Conservation (phyloP, 1,140 invertebrate genomes). For the Panagrolaimus sp. region DNA sequence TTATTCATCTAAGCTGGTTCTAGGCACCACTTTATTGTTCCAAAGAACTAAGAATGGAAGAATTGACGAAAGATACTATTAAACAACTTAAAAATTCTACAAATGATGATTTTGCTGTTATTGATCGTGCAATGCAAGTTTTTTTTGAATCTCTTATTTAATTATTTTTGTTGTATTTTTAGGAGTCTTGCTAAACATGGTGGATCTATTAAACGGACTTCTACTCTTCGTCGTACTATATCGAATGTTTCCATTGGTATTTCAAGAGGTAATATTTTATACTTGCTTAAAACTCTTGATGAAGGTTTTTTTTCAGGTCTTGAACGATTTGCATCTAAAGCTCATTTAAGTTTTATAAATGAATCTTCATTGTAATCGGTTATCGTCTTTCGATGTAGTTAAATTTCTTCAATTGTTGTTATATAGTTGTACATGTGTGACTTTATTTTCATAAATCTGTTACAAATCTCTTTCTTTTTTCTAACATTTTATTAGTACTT, state of each 20-base stretch:
- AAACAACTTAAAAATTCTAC: neutral
- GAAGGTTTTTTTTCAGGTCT: no score
- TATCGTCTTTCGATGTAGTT: neutral
- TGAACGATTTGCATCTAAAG: neutral
- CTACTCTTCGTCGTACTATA: neutral
- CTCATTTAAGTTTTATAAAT: slow-evolving; percentile 7
- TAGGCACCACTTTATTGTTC: no score
- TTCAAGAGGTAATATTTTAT: no score
- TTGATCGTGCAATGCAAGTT: neutral
- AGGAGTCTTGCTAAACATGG: neutral
- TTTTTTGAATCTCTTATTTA: no score
- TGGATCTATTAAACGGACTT: neutral
- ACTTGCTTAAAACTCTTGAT: no score
- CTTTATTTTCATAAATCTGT: no score
- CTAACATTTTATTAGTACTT: no score
- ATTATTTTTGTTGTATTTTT: no score
- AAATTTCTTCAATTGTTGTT: no score
- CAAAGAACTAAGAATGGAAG: neutral
- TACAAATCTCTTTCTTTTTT: no score
- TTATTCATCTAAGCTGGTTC: no score
- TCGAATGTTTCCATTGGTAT: neutral
- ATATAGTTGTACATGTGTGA: no score
- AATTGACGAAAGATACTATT: neutral
- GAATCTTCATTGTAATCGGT: neutral
- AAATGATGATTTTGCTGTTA: neutral